A percentile compares a stretch with the other conserved stretches of the same genome.
Evolutionary conservation across 2,113 vertebrate genomes (phyloP).

Genomic region (Megaleporinus macrocephalus): DNA sequence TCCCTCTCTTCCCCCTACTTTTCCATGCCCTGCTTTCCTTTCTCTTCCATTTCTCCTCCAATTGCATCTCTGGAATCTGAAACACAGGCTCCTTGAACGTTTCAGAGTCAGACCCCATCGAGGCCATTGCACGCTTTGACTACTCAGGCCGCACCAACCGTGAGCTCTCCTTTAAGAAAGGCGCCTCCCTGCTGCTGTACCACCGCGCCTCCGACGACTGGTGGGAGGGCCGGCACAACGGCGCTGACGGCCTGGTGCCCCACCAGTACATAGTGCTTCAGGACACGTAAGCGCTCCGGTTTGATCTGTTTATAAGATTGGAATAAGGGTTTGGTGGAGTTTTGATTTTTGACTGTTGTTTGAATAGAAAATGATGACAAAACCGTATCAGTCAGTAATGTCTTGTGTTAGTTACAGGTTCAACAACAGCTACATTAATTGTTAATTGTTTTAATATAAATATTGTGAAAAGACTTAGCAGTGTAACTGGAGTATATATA

Average conservation of each 20-base stretch:
- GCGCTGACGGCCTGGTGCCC: conserved; percentile 89
- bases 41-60: not conserved
- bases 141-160: conserved; percentile 89
- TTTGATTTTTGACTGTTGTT: too few species aligned
- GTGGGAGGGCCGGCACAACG: conserved; percentile 95
- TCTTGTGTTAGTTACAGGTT: too few species aligned
- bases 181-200: conserved; percentile 88
- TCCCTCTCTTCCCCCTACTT: not conserved
- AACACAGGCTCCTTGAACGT: conserved; percentile 76
- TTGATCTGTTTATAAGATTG: not conserved
- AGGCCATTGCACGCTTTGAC: conserved; percentile 94
- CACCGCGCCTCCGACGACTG: conserved; percentile 93
- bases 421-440: too few species aligned
- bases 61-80: conserved; percentile 40
- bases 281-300: conserved; percentile 84
- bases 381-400: too few species aligned
- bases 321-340: not conserved
- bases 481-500: too few species aligned
- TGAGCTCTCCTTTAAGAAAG: conserved; percentile 95
- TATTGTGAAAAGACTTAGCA: too few species aligned
- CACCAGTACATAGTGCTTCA: conserved; percentile 96
- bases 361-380: too few species aligned
- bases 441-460: too few species aligned
- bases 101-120: conserved; percentile 91
- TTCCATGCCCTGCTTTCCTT: not conserved